Percentiles rank a stretch among this genome's conserved stretches.
phyloP scores from a whole-genome alignment of 2,888 invertebrate species.

The Cotesia congregata region DNA sequence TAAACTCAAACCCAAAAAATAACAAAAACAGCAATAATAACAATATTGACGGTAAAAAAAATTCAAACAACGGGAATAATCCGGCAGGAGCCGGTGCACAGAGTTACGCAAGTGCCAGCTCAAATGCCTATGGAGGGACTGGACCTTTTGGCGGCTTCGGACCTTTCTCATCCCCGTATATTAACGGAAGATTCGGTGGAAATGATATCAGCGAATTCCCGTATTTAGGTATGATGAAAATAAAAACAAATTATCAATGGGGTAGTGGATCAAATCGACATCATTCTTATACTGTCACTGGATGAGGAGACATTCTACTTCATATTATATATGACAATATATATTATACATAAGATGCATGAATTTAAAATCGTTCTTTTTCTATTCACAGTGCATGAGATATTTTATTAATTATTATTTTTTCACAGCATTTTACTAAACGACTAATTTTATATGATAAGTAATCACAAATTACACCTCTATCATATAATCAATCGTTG shows the following conservation, averaged over 20 bases:
- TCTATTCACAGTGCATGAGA: neutral
- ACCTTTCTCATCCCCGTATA: slow-evolving; percentile 41
- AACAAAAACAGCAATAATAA: slow-evolving; percentile 2
- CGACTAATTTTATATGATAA: neutral
- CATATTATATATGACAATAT: too few relatives aligned
- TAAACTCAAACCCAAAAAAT: slow-evolving; percentile 20
- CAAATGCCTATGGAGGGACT: slow-evolving; percentile 47
- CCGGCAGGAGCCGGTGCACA: slow-evolving; percentile 35
- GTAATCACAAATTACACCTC: neutral
- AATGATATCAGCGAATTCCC: slow-evolving; percentile 44
- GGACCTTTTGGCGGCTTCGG: slow-evolving; percentile 35
- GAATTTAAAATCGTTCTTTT: neutral
- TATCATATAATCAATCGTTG: neutral
- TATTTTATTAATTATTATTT: neutral
- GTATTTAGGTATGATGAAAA: slow-evolving; percentile 45
- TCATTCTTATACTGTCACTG: neutral
- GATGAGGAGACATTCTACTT: neutral
- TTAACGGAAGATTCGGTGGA: slow-evolving; percentile 41
- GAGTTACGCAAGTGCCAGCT: slow-evolving; percentile 48
- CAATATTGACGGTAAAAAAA: neutral
- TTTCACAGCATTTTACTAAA: neutral
- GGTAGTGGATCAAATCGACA: neutral
- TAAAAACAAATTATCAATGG: neutral
- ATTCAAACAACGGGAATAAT: slow-evolving; percentile 20
- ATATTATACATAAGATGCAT: neutral